Evolutionary conservation across 2,113 vertebrate genomes (phyloP).

Genomic region (Notarius quadriscutis): DNA sequence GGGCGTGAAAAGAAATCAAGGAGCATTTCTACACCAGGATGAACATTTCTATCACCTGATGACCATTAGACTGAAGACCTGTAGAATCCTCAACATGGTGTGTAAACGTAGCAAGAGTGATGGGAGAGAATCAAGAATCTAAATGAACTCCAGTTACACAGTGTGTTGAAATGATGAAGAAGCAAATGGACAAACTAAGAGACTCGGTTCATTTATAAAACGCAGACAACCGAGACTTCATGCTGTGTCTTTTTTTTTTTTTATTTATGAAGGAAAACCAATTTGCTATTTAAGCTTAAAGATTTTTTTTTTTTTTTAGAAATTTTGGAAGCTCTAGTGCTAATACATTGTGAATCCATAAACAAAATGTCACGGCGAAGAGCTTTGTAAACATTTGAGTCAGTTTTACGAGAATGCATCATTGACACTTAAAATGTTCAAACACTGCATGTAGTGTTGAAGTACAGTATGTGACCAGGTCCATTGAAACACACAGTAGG

Average conservation of each 20-base stretch:
- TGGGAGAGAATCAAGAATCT: neutral
- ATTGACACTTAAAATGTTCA: neutral
- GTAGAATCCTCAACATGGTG: neutral
- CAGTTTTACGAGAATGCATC: neutral
- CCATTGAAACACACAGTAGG: neutral
- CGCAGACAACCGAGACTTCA: neutral
- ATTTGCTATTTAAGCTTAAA: neutral
- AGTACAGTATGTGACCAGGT: neutral
- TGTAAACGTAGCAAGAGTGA: neutral
- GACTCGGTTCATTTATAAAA: neutral
- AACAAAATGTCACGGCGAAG: neutral
- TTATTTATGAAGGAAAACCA: neutral
- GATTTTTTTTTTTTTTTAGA: neutral
- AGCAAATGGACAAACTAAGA: neutral
- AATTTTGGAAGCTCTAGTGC: neutral
- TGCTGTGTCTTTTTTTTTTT: neutral
- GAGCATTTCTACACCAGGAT: neutral
- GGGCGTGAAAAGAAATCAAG: conserved; percentile 20
- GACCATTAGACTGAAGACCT: neutral
- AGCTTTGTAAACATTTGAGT: neutral
- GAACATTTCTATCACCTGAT: conserved; percentile 1
- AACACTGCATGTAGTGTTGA: neutral
- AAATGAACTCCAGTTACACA: neutral
- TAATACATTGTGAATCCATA: neutral
- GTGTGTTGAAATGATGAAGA: neutral